Evolutionary conservation across 2,113 vertebrate genomes (phyloP).

Genomic region (Mesoclemmys tuberculata): DNA sequence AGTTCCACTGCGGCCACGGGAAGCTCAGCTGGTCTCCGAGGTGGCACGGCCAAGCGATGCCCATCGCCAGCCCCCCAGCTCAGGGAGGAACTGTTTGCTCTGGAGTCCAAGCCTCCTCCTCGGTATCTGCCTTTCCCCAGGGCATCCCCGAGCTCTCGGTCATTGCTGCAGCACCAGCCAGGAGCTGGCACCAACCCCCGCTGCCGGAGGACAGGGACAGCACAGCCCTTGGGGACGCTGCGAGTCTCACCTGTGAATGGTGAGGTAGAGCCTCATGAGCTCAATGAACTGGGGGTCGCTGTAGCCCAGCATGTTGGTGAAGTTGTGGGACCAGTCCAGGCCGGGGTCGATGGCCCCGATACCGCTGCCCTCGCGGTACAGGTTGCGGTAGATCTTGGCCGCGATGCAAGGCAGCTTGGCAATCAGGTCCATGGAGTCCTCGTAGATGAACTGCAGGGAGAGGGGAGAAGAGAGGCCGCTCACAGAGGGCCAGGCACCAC

Average conservation of each 20-base stretch:
- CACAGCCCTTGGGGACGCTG: background rate
- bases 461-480: rapidly evolving
- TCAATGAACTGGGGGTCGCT: conserved; percentile 91
- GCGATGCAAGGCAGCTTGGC: conserved; percentile 97
- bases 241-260: conserved; percentile 91
- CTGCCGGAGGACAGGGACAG: too few species aligned
- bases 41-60: too few species aligned
- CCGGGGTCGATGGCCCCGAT: conserved; percentile 96
- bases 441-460: conserved; percentile 87
- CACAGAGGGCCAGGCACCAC: background rate
- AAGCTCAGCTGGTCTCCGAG: background rate
- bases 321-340: conserved; percentile 98
- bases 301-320: conserved; percentile 98
- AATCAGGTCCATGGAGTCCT: conserved; percentile 98
- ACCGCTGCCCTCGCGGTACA: conserved; percentile 95
- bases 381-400: conserved; percentile 97
- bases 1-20: rapidly evolving
- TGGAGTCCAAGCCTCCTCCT: too few species aligned
- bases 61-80: too few species aligned
- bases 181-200: too few species aligned
- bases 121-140: background rate
- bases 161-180: too few species aligned
- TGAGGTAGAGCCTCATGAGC: conserved; percentile 98
- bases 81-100: too few species aligned
- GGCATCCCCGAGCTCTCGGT: rapidly evolving